Base-by-base conservation (phyloP, 2,113 vertebrate species). In the Vombatus ursinus region DNA sequence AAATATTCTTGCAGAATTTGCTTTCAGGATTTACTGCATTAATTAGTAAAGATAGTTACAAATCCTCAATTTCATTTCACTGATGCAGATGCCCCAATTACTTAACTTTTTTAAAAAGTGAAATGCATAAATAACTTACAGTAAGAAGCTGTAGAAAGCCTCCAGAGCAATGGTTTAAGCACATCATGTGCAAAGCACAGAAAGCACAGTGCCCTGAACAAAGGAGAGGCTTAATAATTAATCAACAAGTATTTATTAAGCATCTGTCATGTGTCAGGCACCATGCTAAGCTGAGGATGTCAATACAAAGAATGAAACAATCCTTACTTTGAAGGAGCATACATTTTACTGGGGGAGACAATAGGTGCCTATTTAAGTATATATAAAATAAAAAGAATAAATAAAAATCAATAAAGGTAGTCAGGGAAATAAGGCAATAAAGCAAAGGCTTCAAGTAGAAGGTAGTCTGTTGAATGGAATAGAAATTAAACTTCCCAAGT, bases 11-110 rank as follows among this genome's bases (percentile, higher is more conserved):
- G 49, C 7, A 50, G 25, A 57, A 92, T 47, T 25, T 50, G 48
- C 44, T 48, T 90, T 92, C 9, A 2, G 91, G 24, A 49, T 48
- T n/a, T 50, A 6, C 50, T 47, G 57, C 4, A 9, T 48, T 95
- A 61, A 96, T 91, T 61, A 93, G 50, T 57, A 50, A 92, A 8
- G 19, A 37, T 47, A 91, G 37, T 93, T 92, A 84, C 77, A 61
- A 93, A 61, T n/a, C 37, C 8, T n/a, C 25, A 0, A 54, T 50
- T 92, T 94, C 28, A 53, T 53, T 8, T 61, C 52, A n/a, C 48
- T 25, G 53, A 77, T 47, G 92, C 92, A 52, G 90, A 91, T 49
- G 19, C 37, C 22, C 44, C 26, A 37, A 68, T 31, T 9, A 1
- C 52, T n/a, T 47, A 31, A 92, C 52, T 11, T 92, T 95, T 93